Evolutionary conservation across 2,888 invertebrate species (phyloP), one percentile per base, ranked within the genome.

Genomic region (Dasypogon diadema): DNA sequence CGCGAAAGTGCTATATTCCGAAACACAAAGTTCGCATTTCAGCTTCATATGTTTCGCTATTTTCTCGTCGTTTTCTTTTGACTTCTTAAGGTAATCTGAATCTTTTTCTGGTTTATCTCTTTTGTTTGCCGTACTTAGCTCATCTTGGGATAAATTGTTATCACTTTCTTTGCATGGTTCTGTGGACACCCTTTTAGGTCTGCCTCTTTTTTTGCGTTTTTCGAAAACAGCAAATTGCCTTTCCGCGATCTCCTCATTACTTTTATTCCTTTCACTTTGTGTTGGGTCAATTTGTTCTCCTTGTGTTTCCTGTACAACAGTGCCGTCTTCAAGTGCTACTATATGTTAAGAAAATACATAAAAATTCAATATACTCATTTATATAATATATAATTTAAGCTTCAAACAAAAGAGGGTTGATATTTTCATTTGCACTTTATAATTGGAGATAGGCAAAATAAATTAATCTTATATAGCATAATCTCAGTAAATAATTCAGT

Each of bases 31-130:
- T 56, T 84, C 84, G 77, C 85, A 85, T 26, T 80, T 82, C 21
- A 85, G 80, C 1, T 83, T 81, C 83, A 85, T 84, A 56, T 84
- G 82, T 18, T 82, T 80, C 0, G 84, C 80, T 30, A 85, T 85
- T 77, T 84, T 82, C 14, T 80, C 78, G 76, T 85, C 85, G 21
- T 83, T 83, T 76, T 83, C 83, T 60, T 80, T 80, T 80, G 81
- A 75, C n/a, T 76, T 76, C 21, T 8, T 30, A 22, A 78, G 34
- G 16, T 76, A 76, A 30, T 76, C 75, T 2, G 65, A 68, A 26
- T 65, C 70, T 85, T 77, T 84, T 82, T 22, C 80, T 77, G 76
- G 84, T 84, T 30, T 82, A 82, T 76, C 82, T 83, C 65, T 80
- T 80, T 81, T 80, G 68, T 18, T 74, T 76, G 30, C n/a, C 30